Evolutionary conservation across 2,888 invertebrate genomes (phyloP), one percentile per base, ranked within the genome.

Genomic region (Lysandra bellargus): DNA sequence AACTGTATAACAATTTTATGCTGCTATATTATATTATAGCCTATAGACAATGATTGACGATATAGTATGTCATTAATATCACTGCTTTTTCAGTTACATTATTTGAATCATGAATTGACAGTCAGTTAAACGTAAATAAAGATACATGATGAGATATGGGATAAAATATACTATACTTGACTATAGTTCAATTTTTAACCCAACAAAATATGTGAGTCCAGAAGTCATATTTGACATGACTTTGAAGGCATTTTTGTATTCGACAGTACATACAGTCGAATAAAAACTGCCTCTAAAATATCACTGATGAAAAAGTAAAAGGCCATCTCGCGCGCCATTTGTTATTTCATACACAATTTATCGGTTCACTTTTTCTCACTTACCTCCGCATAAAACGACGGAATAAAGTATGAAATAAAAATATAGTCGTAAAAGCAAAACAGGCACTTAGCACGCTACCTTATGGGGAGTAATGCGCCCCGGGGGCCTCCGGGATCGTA

Each of bases 371-470:
- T 76, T 76, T 57, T 76, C 76, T 49, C 76, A 49, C 49, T 75
- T 75, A 76, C 76, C 75, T 75, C 49, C 49, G 49, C 12, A 57
- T 76, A 57, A 53, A 76, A 76, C 33, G 75, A 9, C 23, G 75
- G 75, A 75, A 44, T 75, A 49, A 75, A 75, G 49, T 49, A 30
- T 23, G 30, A 75, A 75, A 76, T 76, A 76, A 76, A 76, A 76
- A 76, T 76, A 75, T 49, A 75, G 53, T 57, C 76, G 76, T 76
- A 76, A 76, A 76, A 76, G 76, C 57, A 76, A 57, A 76, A 76
- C 76, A 76, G 76, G 30, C 76, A 76, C 76, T 76, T 76, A 76
- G 76, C 76, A 76, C 76, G 76, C 30, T 57, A 76, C 76, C 76
- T 76, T 76, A 76, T 76, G 17, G 76, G 57, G 33, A 76, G 49